phyloP scores from a whole-genome alignment of 1,140 invertebrate species.

The Heliconius hewitsoni region DNA sequence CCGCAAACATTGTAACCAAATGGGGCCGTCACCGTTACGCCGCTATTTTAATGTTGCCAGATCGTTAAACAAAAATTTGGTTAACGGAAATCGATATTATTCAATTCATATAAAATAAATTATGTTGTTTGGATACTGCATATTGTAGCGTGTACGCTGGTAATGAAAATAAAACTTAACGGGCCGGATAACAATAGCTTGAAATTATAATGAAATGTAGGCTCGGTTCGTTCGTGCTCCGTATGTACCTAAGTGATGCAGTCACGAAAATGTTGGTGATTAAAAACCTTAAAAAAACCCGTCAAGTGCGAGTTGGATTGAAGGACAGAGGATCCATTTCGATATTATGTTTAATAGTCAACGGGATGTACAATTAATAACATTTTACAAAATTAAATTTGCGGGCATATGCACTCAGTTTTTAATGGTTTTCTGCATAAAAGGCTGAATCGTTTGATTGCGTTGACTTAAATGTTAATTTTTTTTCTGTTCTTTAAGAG shows the following conservation, averaged over 20 bases:
- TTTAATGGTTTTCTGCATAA: too few species aligned
- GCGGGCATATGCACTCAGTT: too few species aligned
- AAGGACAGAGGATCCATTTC: too few species aligned
- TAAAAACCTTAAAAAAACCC: conserved; percentile 58
- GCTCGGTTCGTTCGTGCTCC: conserved; percentile 48
- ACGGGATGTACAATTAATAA: too few species aligned
- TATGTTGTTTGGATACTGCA: conserved; percentile 52
- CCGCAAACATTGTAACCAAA: conserved; percentile 35
- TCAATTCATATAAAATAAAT: conserved; percentile 61
- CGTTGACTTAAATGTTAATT: too few species aligned
- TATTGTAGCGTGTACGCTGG: conserved; percentile 49
- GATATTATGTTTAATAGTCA: too few species aligned
- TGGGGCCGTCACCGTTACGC: conserved; percentile 21
- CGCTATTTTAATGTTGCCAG: conserved; percentile 44
- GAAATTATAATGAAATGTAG: conserved; percentile 61
- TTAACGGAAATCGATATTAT: conserved; percentile 51
- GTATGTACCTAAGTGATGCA: conserved; percentile 51
- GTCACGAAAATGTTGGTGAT: conserved; percentile 69
- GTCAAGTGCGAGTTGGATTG: too few species aligned
- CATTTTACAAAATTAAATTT: too few species aligned
- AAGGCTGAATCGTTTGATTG: too few species aligned
- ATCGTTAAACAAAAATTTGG: conserved; percentile 50
- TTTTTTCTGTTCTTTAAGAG: too few species aligned
- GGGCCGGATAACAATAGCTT: conserved; percentile 51
- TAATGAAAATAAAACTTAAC: conserved; percentile 60